phyloP scores from a whole-genome alignment of 1,140 invertebrate species.

The Dreissena polymorpha region DNA sequence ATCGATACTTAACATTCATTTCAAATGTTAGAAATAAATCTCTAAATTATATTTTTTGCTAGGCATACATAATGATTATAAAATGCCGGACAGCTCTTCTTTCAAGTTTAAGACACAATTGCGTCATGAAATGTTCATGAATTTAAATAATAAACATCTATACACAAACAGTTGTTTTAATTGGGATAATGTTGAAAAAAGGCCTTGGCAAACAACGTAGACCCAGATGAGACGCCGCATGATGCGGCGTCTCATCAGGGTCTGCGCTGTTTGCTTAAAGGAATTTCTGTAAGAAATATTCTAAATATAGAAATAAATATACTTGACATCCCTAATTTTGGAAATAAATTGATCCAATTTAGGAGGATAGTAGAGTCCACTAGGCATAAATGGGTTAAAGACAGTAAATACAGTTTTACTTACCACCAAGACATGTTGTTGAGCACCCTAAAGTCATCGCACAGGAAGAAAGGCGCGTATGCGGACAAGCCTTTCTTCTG shows the following conservation, averaged over 20 bases:
- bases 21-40: background rate
- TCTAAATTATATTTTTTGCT: background rate
- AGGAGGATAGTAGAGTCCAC: too few relatives aligned
- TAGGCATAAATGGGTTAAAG: too few relatives aligned
- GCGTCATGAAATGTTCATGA: background rate
- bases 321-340: too few relatives aligned
- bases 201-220: too few relatives aligned
- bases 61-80: background rate
- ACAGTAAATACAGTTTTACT: background rate
- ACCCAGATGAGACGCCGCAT: too few relatives aligned
- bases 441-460: slow-evolving; percentile 23
- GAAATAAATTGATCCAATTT: too few relatives aligned
- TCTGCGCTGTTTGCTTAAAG: too few relatives aligned
- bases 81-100: background rate
- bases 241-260: too few relatives aligned
- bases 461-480: background rate
- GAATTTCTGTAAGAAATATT: too few relatives aligned
- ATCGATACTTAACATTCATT: background rate
- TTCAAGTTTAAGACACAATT: background rate
- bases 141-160: background rate
- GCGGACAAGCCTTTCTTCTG: slow-evolving; percentile 26
- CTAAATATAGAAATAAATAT: too few relatives aligned
- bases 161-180: background rate
- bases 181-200: background rate
- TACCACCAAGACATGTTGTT: slow-evolving; percentile 38